phyloP scores from a whole-genome alignment of 2,888 invertebrate genomes.

The Monochamus alternatus region DNA sequence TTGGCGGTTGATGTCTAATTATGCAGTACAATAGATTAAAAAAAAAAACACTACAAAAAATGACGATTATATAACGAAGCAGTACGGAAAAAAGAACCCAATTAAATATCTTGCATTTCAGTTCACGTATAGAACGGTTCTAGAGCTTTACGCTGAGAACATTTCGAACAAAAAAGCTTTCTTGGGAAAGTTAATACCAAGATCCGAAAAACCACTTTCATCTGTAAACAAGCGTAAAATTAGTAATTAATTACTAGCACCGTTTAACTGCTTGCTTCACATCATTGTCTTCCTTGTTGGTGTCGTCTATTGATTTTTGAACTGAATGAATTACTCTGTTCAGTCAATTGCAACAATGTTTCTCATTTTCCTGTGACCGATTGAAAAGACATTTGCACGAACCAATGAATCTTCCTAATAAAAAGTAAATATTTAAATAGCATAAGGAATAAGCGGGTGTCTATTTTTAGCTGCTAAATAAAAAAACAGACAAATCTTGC shows the following conservation, averaged over 20 bases:
- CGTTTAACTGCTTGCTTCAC: not conserved
- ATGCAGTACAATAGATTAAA: not conserved
- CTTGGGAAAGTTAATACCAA: not conserved
- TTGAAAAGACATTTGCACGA: no score
- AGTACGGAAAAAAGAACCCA: not conserved
- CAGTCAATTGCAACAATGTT: not conserved
- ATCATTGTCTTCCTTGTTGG: not conserved
- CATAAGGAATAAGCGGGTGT: no score
- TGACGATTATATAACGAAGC: not conserved
- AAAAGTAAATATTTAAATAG: no score
- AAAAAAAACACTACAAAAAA: not conserved
- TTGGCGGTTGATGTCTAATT: slow-evolving; percentile 1
- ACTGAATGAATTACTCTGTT: not conserved
- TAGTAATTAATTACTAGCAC: slow-evolving; percentile 1
- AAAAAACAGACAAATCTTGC: no score
- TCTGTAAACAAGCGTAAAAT: slow-evolving; percentile 8
- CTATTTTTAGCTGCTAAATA: no score
- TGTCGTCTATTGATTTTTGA: not conserved
- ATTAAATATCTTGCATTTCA: not conserved
- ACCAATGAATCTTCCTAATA: no score
- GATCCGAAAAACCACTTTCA: slow-evolving; percentile 7
- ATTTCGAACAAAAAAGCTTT: not conserved
- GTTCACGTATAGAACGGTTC: not conserved
- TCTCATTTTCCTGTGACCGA: no score
- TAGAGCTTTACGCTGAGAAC: not conserved